These are phyloP conservation scores for Dynastes hyllus DNA, from an alignment of 2,888 invertebrate genomes.

Conservation along the genomic window DNA sequence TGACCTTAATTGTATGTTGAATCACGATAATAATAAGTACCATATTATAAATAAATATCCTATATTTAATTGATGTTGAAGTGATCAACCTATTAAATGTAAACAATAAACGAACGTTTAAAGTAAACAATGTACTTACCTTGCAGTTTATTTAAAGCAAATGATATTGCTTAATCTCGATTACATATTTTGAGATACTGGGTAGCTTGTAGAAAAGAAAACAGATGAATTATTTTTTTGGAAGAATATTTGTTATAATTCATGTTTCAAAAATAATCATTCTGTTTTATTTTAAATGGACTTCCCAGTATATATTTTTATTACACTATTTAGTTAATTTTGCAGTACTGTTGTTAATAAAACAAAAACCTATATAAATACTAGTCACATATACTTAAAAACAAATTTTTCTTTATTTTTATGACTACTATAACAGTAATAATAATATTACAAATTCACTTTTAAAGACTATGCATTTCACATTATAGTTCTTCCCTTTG, in stretches of 20 bases:
- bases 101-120: background rate
- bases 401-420: conserved; percentile 49
- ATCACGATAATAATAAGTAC: background rate
- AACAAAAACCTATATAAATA: conserved; percentile 17
- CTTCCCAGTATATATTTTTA: background rate
- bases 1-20: background rate
- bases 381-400: conserved; percentile 53
- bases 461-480: conserved; percentile 17
- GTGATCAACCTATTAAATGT: background rate
- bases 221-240: too few relatives aligned
- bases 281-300: too few relatives aligned
- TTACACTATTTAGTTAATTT: background rate
- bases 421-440: conserved; percentile 18
- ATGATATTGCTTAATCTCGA: too few relatives aligned
- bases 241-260: too few relatives aligned
- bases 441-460: conserved; percentile 28
- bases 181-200: too few relatives aligned
- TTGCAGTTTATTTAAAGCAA: background rate
- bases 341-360: background rate
- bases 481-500: background rate
- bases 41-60: background rate
- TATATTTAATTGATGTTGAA: conserved; percentile 5
- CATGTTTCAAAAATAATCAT: too few relatives aligned
- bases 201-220: too few relatives aligned
- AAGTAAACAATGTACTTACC: background rate